Evolutionary conservation across 2,113 vertebrate genomes (phyloP).

Genomic region (Nothocercus nigrocapillus): DNA sequence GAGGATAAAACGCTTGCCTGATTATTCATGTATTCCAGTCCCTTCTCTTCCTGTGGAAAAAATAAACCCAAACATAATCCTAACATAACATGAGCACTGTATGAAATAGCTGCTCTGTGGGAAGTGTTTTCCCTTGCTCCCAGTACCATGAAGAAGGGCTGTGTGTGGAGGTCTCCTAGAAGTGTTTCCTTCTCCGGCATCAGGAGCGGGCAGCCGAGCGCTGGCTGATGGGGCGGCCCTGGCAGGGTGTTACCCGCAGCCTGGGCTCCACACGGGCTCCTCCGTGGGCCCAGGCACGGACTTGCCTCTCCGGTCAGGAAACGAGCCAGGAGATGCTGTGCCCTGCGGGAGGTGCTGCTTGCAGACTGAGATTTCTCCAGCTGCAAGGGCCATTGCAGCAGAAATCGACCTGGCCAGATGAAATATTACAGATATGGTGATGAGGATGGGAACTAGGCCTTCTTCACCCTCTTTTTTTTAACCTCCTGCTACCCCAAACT

Average conservation of each 20-base stretch:
- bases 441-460: background rate
- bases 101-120: background rate
- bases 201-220: background rate
- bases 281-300: background rate
- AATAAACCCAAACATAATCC: rapidly evolving
- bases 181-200: rapidly evolving
- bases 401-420: background rate
- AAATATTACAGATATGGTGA: background rate
- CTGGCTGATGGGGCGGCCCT: rapidly evolving
- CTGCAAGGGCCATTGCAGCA: background rate
- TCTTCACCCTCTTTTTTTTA: background rate
- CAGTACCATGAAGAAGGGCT: background rate
- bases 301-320: background rate
- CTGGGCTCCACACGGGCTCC: background rate
- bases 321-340: background rate
- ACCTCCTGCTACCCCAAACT: background rate
- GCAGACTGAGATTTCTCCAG: background rate
- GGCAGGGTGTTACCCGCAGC: rapidly evolving
- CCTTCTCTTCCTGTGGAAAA: background rate
- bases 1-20: background rate
- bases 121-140: background rate
- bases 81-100: background rate
- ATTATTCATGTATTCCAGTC: background rate
- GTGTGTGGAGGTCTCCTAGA: background rate
- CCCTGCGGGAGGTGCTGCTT: background rate